Evolutionary conservation across 1,140 invertebrate species (phyloP).

Genomic region (Cryptotermes secundus): DNA sequence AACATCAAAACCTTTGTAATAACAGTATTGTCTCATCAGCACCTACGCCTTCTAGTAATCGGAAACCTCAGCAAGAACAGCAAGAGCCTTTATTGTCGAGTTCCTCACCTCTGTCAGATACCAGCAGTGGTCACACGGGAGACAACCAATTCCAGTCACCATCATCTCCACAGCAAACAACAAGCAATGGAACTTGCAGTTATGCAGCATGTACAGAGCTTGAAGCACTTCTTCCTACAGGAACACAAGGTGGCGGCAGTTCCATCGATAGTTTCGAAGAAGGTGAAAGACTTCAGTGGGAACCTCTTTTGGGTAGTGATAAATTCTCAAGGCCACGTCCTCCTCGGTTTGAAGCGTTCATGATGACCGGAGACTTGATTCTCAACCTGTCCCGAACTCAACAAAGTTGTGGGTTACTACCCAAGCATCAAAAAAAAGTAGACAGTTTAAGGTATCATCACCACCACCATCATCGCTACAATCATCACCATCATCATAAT

Average conservation of each 20-base stretch:
- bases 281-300: conserved; percentile 56
- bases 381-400: conserved; percentile 82
- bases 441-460: conserved; percentile 50
- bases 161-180: conserved; percentile 39
- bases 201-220: conserved; percentile 51
- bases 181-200: conserved; percentile 50
- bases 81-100: conserved; percentile 47
- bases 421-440: conserved; percentile 66
- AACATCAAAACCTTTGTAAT: conserved; percentile 23
- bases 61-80: neutral
- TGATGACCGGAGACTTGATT: conserved; percentile 97
- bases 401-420: conserved; percentile 59
- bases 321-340: conserved; percentile 44
- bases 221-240: conserved; percentile 51
- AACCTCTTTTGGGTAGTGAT: conserved; percentile 50
- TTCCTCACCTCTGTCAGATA: conserved; percentile 13
- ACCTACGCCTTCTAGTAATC: neutral
- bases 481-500: conserved; percentile 58
- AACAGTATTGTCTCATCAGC: neutral
- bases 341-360: conserved; percentile 83
- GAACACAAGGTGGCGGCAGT: conserved; percentile 1
- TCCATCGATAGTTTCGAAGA: conserved; percentile 49
- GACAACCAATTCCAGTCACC: conserved; percentile 33
- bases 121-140: neutral
- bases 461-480: conserved; percentile 47